Base-by-base conservation (phyloP, 2,113 vertebrate species). In the Octodon degus region DNA sequence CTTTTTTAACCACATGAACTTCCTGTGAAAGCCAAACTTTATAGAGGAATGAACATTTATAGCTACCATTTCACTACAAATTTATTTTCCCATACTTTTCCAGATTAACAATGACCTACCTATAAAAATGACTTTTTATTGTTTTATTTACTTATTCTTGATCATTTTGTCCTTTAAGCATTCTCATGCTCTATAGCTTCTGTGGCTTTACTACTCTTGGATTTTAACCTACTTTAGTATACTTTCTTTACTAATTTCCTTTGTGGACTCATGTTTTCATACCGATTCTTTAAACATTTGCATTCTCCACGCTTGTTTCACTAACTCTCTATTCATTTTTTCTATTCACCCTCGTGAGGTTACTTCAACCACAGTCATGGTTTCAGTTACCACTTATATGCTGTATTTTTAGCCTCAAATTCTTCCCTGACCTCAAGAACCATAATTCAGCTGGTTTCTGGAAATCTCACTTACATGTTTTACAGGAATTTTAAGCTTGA, bases 401-500 rank as follows among this genome's bases (percentile, higher is more conserved):
- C 70, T 93, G 32, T 37, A 80, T 94, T 92, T 87, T 94, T 93
- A 90, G 58, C 24, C 27, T 25, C 95, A 90, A 87, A 77, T 95
- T 92, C 13, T 58, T 27, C 19, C 40, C 86, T 77, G 7, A 89
- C 55, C 32, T 90, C 47, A 96, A 90, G 6, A 90, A 53, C 20
- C 10, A 24, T 83, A 91, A 88, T 85, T 27, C 37, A 92, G 30
- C 12, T 63, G 7, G 25, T 96, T 92, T 47, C 34, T 94, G 82
- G 95, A 91, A 95, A 80, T 96, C 32, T 80, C 67, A 77, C 60
- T 91, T 83, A 37, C 2, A 80, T 40, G 10, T 96, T 53, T 93
- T 96, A 94, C 20, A 89, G 60, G 89, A 92, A 95, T 90, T 94
- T 94, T 37, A 47, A 93, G 47, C 17, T 79, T 40, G 70, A 27